Evolutionary conservation across 37 sponge, comb jelly and placozoan genomes (phyloP).

Genomic region (Theonella swinhoei): DNA sequence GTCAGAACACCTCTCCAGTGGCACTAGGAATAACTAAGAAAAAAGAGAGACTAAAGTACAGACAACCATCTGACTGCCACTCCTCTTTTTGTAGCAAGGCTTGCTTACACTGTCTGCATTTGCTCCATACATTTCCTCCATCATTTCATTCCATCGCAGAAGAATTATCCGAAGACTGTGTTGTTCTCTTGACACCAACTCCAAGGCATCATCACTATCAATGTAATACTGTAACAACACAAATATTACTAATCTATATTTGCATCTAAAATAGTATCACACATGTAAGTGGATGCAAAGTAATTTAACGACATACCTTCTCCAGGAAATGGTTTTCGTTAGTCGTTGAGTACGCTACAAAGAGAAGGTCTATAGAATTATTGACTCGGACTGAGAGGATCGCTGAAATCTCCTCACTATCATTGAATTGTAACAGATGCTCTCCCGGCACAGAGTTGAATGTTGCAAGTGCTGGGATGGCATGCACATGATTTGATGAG

Average conservation of each 20-base stretch:
- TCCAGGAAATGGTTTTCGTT: background rate
- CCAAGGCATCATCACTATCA: background rate
- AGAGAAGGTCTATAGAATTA: background rate
- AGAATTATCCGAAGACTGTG: background rate
- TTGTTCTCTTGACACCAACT: background rate
- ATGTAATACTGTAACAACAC: background rate
- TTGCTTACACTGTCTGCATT: background rate
- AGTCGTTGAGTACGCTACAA: background rate
- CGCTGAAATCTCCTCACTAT: background rate
- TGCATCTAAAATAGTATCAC: background rate
- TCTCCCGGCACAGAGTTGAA: background rate
- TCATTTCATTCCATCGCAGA: background rate
- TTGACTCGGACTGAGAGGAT: background rate
- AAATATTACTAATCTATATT: too few species aligned
- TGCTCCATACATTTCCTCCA: background rate
- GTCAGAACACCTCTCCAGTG: background rate
- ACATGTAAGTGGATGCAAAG: background rate
- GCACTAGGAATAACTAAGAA: background rate
- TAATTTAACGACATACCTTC: too few species aligned
- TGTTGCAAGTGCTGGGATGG: background rate
- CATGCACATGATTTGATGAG: background rate
- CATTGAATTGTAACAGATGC: background rate
- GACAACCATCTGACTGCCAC: background rate
- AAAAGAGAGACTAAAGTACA: background rate
- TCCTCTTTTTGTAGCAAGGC: background rate